phyloP scores from a whole-genome alignment of 2,797 vertebrate genomes.

The Thripadectes ignobilis region DNA sequence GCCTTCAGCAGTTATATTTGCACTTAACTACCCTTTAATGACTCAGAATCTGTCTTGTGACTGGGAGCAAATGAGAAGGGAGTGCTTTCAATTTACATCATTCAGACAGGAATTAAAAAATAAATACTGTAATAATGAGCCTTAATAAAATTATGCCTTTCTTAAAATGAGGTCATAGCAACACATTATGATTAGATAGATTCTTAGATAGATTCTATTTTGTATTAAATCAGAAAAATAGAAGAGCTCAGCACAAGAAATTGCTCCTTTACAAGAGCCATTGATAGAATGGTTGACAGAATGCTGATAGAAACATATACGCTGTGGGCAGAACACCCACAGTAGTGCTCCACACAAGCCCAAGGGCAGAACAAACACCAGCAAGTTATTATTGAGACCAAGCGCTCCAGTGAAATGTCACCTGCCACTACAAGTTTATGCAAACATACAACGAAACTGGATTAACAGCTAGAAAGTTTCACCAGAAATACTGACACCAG shows the following conservation, averaged over 20 bases:
- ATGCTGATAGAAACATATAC: not conserved
- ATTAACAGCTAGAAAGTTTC: not conserved
- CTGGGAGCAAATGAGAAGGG: not conserved
- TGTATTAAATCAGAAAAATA: not conserved
- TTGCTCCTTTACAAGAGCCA: not conserved
- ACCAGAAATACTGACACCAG: not conserved
- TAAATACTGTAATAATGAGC: slow-evolving; percentile 14
- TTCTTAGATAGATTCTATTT: not conserved
- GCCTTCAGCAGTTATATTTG: not conserved
- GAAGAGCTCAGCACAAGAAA: not conserved
- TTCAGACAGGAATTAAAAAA: slow-evolving; percentile 21
- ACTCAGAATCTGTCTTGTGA: not conserved
- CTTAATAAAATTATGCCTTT: not conserved
- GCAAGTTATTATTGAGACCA: not conserved
- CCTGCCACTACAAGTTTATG: not conserved
- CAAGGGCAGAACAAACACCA: not conserved
- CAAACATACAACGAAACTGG: not conserved
- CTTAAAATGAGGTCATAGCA: slow-evolving; percentile 16
- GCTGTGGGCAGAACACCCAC: not conserved
- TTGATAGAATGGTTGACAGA: not conserved
- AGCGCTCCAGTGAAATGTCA: not conserved
- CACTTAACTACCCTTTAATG: not conserved
- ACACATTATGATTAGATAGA: not conserved
- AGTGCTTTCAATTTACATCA: slow-evolving; percentile 1
- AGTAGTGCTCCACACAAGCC: not conserved